These are phyloP conservation scores for Camponotus floridanus DNA, from an alignment of 1,140 invertebrate genomes.

Conservation along the genomic window DNA sequence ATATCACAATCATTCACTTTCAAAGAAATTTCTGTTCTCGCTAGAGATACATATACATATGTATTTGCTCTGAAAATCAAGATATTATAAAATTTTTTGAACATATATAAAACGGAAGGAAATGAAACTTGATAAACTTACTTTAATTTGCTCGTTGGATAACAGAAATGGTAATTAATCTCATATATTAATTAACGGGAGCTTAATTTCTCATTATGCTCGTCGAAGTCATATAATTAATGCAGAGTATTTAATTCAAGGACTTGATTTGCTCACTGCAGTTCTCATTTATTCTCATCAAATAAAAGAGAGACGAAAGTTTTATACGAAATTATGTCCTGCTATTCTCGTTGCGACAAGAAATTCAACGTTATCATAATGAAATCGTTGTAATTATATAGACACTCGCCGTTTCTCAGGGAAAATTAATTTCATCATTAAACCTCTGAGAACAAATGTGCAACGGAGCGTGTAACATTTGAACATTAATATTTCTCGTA, in stretches of 20 bases:
- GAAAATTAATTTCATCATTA: background rate
- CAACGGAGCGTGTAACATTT: background rate
- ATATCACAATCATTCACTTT: conserved; percentile 4
- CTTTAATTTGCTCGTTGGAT: background rate
- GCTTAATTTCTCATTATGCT: conserved; percentile 36
- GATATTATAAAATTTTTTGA: background rate
- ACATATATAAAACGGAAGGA: background rate
- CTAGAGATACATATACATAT: background rate
- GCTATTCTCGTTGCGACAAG: background rate
- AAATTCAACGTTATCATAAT: background rate
- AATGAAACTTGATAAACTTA: background rate
- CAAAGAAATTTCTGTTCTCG: background rate
- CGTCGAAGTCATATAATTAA: conserved; percentile 23
- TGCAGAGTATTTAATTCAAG: conserved; percentile 26
- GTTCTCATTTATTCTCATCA: conserved; percentile 15
- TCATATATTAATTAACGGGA: conserved; percentile 28
- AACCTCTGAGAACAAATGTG: background rate
- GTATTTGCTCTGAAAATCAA: background rate
- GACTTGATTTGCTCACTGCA: background rate
- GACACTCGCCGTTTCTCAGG: background rate
- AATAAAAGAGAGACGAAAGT: conserved; percentile 1
- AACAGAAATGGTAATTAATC: conserved; percentile 14
- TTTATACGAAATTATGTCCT: background rate
- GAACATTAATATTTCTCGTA: background rate
- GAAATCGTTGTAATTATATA: background rate